Base-by-base conservation (phyloP, 2,888 invertebrate species). In the Parascotia fuliginaria region DNA sequence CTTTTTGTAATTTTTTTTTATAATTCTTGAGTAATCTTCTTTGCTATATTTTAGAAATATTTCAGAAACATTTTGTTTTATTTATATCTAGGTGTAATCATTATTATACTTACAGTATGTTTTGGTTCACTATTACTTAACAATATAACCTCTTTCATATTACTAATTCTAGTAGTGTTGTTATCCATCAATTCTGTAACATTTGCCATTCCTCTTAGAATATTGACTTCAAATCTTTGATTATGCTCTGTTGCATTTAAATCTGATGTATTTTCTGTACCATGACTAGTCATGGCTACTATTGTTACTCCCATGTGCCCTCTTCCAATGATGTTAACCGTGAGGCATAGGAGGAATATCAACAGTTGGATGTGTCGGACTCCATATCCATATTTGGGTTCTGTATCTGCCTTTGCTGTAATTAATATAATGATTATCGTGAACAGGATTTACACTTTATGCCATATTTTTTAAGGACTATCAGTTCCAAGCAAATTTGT, bases 261-360 rank as follows among this genome's bases (percentile, higher is more conserved):
- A 16, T 11, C 11, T 12, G 13, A 44, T 12, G 3, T 29, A 9
- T 45, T 31, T n/a, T 11, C 28, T 12, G 29, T 14, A 3, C 40
- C 28, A 7, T 56, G 55, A 55, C 58, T 69, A 0, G 79, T 78
- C 79, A 85, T 83, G 2, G 81, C 83, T 5, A 85, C 82, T 3
- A 83, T 70, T 0, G 80, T 73, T 0, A 82, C 82, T 12, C 78
- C 79, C n/a, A 85, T 42, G 41, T 85, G 83, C 3, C 65, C 77
- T 45, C 83, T 67, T 0, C 73, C 65, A 3, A 75, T 43, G 9
- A 73, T 79, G 0, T 52, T 67, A 0, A 72, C 40, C 2, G 63
- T 24, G 1, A 83, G 48, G 9, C 70, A 59, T 2, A 72, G 16
- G 19, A 82, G 75, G 5, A 77, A 50, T 7, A 82, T 39, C 0